Conservation (phyloP, 2,113 vertebrate species). For the Lontra canadensis region DNA sequence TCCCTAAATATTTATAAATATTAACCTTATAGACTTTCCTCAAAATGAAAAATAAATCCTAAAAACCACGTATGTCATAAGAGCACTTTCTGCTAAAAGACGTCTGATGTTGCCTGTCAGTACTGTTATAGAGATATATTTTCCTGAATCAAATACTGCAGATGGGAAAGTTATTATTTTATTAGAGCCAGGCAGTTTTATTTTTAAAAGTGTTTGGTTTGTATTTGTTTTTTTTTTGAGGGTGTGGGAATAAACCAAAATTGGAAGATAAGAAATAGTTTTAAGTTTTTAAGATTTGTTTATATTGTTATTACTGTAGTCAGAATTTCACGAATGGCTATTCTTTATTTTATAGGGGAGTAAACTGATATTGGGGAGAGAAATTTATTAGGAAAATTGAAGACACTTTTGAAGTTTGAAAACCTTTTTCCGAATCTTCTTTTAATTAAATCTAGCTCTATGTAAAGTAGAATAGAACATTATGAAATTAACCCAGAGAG, state of each 20-base stretch:
- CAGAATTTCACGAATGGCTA: not conserved
- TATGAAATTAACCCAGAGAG: not conserved
- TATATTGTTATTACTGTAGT: not conserved
- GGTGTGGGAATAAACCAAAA: conserved; percentile 18
- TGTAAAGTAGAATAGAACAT: not conserved
- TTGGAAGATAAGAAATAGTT: not conserved
- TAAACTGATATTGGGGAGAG: not conserved
- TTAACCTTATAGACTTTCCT: not conserved
- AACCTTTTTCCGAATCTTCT: not conserved
- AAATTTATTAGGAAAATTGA: not conserved
- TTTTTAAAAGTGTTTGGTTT: not conserved
- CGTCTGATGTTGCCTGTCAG: fast-evolving
- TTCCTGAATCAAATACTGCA: not conserved
- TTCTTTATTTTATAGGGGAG: not conserved
- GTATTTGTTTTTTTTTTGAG: not conserved
- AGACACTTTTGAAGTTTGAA: not conserved
- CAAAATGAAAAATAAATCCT: conserved; percentile 26
- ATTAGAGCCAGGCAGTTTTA: not conserved
- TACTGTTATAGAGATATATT: conserved; percentile 30
- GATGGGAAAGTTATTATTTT: not conserved
- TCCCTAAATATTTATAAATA: not conserved
- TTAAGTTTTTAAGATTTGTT: not conserved
- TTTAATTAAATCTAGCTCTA: not conserved
- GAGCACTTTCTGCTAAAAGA: not conserved
- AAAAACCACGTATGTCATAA: not conserved